phyloP scores from a whole-genome alignment of 2,888 invertebrate species.

The Urechis unicinctus region DNA sequence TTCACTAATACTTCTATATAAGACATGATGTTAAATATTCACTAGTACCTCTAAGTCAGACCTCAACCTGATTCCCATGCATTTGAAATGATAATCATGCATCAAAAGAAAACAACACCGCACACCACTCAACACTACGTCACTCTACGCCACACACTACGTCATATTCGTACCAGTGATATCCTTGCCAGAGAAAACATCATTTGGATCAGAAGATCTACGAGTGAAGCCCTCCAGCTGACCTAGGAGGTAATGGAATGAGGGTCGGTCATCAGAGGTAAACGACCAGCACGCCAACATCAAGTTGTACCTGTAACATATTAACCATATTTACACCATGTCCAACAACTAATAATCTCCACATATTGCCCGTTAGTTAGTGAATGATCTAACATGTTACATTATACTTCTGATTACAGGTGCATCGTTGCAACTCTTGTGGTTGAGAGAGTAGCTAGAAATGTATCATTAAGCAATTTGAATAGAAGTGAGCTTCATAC shows the following conservation, averaged over 20 bases:
- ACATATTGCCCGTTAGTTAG: neutral
- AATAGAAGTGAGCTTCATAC: slow-evolving; percentile 35
- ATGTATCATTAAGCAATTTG: no score
- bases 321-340: slow-evolving; percentile 2
- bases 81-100: neutral
- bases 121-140: neutral
- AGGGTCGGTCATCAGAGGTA: slow-evolving; percentile 74
- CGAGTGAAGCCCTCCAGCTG: slow-evolving; percentile 13
- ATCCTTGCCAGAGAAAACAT: neutral
- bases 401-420: no score
- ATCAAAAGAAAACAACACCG: neutral
- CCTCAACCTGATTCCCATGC: neutral
- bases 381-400: no score
- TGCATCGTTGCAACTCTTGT: no score
- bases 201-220: neutral
- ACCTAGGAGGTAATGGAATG: slow-evolving; percentile 56
- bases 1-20: no score
- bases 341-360: neutral
- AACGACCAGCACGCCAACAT: slow-evolving; percentile 86
- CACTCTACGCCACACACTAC: neutral
- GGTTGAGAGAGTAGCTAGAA: no score
- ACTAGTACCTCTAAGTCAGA: no score
- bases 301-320: slow-evolving; percentile 64
- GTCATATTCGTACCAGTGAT: neutral
- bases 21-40: no score